Evolutionary conservation across 2,113 vertebrate genomes (phyloP), one percentile per base, ranked within the genome.

Genomic region (Python bivittatus): DNA sequence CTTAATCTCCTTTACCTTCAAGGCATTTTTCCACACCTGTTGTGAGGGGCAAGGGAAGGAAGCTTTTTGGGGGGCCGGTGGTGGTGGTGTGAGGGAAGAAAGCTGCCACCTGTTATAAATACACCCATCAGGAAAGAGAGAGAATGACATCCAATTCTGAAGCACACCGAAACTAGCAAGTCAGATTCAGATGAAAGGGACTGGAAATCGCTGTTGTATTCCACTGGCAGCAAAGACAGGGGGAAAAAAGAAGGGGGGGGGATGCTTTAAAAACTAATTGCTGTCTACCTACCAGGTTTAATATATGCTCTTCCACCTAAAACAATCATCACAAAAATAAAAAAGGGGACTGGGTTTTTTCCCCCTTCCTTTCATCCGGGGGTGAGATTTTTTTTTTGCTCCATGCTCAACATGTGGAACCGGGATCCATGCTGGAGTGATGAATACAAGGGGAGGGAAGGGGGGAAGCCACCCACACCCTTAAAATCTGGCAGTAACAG

Each of bases 401-500:
- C 91, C 54, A 93, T 95, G 92, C 89, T 87, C 91, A 54, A 58
- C 61, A 72, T 84, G 38, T 84, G 94, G 92, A 60, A 96, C 84
- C 83, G 96, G 57, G 79, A 94, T 90, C 93, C 93, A 95, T 92
- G 68, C 92, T 89, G 86, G 86, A 95, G 93, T 89, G 94, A 88
- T 0, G 58, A 96, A 95, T 53, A 85, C 0, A 48, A 86, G 89
- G 91, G 64, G 68, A 68, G 64, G 60, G 94, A 92, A 90, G 88
- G 94, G 92, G 90, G 84, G 89, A 94, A 97, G 53, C 92, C 95
- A 97, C 92, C 95, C 96, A 95, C 95, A 91, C 95, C 95, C 93
- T 96, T 96, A 95, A 96, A 96, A 93, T 92, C 85, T 94, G 95
- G 96, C 96, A 96, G 79, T 93, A 95, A 90, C 90, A 92, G 93